Evolutionary conservation across 2,888 invertebrate genomes (phyloP).

Genomic region (Lagria hirta): DNA sequence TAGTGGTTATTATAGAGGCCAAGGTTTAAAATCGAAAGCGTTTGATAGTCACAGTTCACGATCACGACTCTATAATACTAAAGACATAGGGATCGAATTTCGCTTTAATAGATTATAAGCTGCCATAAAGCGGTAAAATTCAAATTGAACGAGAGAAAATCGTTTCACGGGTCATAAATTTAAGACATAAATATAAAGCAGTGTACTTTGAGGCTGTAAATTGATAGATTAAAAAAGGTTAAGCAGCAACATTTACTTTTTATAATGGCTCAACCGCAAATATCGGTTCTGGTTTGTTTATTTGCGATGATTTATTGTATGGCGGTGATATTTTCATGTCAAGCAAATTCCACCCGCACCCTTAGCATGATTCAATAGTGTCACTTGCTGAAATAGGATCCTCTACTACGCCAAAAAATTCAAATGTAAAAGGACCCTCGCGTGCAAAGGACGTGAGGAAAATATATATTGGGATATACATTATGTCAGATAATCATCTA

Average conservation of each 20-base stretch:
- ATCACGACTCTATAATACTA: too few species aligned
- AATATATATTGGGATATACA: slow-evolving; percentile 46
- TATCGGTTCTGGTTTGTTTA: slow-evolving; percentile 37
- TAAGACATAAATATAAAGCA: slow-evolving; percentile 35
- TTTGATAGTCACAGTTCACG: too few species aligned
- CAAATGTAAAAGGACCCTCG: slow-evolving; percentile 29
- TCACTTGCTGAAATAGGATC: too few species aligned
- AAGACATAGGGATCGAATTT: too few species aligned
- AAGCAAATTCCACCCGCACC: too few species aligned
- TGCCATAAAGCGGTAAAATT: slow-evolving; percentile 29
- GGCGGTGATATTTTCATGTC: slow-evolving; percentile 28
- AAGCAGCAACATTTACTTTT: slow-evolving; percentile 36
- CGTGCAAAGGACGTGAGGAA: slow-evolving; percentile 44
- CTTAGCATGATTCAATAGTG: too few species aligned
- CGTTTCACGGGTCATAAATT: slow-evolving; percentile 39
- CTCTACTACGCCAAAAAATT: slow-evolving; percentile 26
- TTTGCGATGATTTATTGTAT: slow-evolving; percentile 35
- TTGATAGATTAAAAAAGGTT: slow-evolving; percentile 42
- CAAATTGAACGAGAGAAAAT: slow-evolving; percentile 32
- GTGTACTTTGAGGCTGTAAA: slow-evolving; percentile 37
- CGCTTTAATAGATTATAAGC: too few species aligned
- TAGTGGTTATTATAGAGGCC: too few species aligned
- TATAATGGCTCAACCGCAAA: slow-evolving; percentile 39
- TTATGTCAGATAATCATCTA: slow-evolving; percentile 52
- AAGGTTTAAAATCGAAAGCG: too few species aligned